A percentile compares a stretch with the other conserved stretches of the same genome.
phyloP scores from a whole-genome alignment of 2,797 vertebrate genomes.

The Oreochromis grahami region DNA sequence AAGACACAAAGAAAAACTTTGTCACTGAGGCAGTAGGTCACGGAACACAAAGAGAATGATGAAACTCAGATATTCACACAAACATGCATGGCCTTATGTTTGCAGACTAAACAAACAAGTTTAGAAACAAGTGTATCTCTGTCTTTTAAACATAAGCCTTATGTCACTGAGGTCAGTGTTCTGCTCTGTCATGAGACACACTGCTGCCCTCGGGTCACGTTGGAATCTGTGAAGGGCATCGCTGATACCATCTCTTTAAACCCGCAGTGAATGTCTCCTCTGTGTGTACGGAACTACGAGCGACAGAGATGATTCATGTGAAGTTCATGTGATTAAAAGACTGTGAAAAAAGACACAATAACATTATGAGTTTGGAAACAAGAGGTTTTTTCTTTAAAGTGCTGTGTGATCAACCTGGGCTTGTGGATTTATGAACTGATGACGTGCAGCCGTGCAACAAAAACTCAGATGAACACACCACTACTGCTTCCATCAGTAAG shows the following conservation, averaged over 20 bases:
- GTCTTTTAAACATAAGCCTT: slow-evolving; percentile 58
- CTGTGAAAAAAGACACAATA: not conserved
- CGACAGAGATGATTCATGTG: slow-evolving; percentile 18
- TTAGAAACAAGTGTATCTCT: slow-evolving; percentile 51
- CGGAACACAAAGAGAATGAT: slow-evolving; percentile 44
- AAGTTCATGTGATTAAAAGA: slow-evolving; percentile 19
- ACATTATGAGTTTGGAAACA: not conserved
- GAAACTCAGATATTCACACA: slow-evolving; percentile 17
- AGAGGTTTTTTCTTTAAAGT: not conserved
- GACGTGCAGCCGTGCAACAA: not conserved
- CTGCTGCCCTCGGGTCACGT: slow-evolving; percentile 52
- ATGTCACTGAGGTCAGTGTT: slow-evolving; percentile 54
- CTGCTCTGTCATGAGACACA: slow-evolving; percentile 60
- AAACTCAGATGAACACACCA: not conserved
- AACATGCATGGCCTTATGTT: slow-evolving; percentile 16
- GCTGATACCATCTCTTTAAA: slow-evolving; percentile 60
- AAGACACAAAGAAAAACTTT: slow-evolving; percentile 28
- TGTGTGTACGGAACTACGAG: slow-evolving; percentile 3
- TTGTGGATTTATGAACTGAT: not conserved
- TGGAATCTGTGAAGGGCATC: slow-evolving; percentile 58
- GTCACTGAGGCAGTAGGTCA: slow-evolving; percentile 34
- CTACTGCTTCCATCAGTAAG: not conserved
- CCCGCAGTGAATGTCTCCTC: slow-evolving; percentile 41
- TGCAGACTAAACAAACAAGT: slow-evolving; percentile 43
- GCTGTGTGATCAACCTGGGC: not conserved